These are phyloP conservation scores for Neopelma chrysocephalum DNA, from an alignment of 2,797 vertebrate genomes.

Conservation along the genomic window DNA sequence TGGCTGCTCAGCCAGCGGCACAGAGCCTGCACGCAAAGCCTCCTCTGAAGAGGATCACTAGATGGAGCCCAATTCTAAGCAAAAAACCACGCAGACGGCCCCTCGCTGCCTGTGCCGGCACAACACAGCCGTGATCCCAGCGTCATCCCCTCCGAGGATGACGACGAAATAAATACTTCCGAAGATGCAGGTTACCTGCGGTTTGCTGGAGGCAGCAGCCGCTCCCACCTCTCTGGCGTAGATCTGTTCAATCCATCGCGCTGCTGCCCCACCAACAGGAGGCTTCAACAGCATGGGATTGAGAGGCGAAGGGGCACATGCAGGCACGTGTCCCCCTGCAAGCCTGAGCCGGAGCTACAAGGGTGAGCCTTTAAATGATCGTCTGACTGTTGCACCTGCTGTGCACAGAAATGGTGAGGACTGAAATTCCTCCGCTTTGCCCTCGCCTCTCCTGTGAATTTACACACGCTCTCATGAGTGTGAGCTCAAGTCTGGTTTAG, in stretches of 20 bases:
- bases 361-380: background rate
- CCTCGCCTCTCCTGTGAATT: background rate
- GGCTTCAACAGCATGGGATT: background rate
- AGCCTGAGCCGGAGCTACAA: background rate
- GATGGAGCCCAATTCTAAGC: conserved; percentile 4
- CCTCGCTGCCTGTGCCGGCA: background rate
- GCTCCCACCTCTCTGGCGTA: background rate
- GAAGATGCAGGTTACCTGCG: background rate
- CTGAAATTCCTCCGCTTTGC: background rate
- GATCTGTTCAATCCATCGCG: background rate
- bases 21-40: background rate
- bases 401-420: background rate
- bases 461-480: background rate
- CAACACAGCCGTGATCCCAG: background rate
- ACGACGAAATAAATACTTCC: background rate
- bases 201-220: background rate
- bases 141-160: background rate
- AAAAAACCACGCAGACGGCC: background rate
- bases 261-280: background rate
- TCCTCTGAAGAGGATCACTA: background rate
- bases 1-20: background rate
- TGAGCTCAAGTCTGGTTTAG: background rate
- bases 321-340: background rate
- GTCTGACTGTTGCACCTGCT: background rate
- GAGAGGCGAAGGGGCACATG: background rate